phyloP scores from a whole-genome alignment of 2,888 invertebrate species.

The Parnassius glacialis region DNA sequence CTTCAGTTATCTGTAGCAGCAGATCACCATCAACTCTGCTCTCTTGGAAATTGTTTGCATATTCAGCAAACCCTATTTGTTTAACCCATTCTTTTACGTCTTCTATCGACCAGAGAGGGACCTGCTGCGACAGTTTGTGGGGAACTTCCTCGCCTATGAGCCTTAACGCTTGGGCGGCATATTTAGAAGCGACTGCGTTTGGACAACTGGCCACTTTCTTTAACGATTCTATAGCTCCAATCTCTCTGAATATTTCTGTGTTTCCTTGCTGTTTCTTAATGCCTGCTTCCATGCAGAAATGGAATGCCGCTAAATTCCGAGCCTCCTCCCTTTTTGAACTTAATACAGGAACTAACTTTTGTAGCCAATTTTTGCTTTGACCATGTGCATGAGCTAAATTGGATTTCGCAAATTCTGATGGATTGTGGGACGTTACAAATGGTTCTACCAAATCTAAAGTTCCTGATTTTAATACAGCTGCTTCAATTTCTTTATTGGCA shows the following conservation, averaged over 20 bases:
- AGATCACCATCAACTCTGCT: constrained; percentile 98
- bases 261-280: constrained; percentile 97
- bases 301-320: constrained; percentile 97
- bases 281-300: constrained; percentile 99
- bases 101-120: constrained; percentile 97
- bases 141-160: constrained; percentile 98
- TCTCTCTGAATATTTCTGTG: constrained; percentile 94
- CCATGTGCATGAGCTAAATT: constrained; percentile 97
- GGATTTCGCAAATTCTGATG: constrained; percentile 95
- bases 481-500: constrained; percentile 98
- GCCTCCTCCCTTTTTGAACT: constrained; percentile 98
- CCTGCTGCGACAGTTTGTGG: constrained; percentile 98
- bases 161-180: constrained; percentile 94
- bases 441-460: constrained; percentile 98
- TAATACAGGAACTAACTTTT: constrained; percentile 94
- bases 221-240: constrained; percentile 96
- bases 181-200: constrained; percentile 98
- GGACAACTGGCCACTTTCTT: constrained; percentile 98
- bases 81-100: constrained; percentile 99
- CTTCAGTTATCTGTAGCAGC: constrained; percentile 93
- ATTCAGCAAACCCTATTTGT: constrained; percentile 96
- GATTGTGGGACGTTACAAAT: constrained; percentile 96
- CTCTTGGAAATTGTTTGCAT: constrained; percentile 90
- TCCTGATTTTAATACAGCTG: constrained; percentile 97
- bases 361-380: constrained; percentile 96